Percentiles rank a stretch among this genome's conserved stretches.
Evolutionary conservation across 1,140 invertebrate species (phyloP).

Genomic region (Sitophilus oryzae): DNA sequence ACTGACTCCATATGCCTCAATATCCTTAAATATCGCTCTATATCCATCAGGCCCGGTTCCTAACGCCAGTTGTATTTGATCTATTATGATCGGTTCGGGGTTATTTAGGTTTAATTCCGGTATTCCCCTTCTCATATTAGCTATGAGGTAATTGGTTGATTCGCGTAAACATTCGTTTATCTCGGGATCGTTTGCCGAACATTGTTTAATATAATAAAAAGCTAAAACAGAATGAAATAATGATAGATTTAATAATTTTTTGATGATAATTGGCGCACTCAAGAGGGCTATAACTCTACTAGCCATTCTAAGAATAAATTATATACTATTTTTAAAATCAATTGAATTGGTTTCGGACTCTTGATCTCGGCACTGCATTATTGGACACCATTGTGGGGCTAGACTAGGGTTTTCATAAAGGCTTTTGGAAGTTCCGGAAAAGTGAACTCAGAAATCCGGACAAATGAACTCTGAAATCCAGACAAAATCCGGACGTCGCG

Average conservation of each 20-base stretch:
- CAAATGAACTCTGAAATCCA: too few relatives aligned
- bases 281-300: too few relatives aligned
- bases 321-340: too few relatives aligned
- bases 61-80: conserved; percentile 71
- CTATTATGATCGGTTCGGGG: conserved; percentile 69
- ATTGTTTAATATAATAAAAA: conserved; percentile 59
- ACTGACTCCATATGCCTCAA: conserved; percentile 71
- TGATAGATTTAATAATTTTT: not conserved
- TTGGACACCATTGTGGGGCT: too few relatives aligned
- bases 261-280: too few relatives aligned
- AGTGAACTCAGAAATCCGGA: too few relatives aligned
- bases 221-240: conserved; percentile 6
- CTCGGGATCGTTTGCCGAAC: conserved; percentile 59
- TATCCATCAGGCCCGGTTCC: conserved; percentile 72
- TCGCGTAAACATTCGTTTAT: conserved; percentile 65
- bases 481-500: too few relatives aligned
- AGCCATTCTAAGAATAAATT: too few relatives aligned
- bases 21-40: conserved; percentile 67
- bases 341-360: too few relatives aligned
- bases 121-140: conserved; percentile 59
- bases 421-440: too few relatives aligned
- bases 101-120: conserved; percentile 59
- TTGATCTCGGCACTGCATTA: too few relatives aligned
- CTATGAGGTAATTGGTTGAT: conserved; percentile 64
- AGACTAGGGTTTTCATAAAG: too few relatives aligned